Evolutionary conservation across 2,888 invertebrate species (phyloP), one percentile per base, ranked within the genome.

Genomic region (Andrena praecox): DNA sequence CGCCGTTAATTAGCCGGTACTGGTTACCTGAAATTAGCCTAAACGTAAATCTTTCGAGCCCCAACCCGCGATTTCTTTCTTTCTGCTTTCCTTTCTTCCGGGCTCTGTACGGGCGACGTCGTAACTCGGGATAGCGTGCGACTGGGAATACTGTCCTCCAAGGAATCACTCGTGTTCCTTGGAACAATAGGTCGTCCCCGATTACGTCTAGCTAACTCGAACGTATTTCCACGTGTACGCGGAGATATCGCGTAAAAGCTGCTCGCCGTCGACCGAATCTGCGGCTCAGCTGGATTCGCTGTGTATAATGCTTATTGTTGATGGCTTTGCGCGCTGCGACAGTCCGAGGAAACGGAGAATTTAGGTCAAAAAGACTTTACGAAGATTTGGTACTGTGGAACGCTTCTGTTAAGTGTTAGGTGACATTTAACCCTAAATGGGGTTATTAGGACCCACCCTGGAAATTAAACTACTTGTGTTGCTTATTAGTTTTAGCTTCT

Each of bases 131-230:
- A 67, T 69, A 77, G 63, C 78, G 84, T 80, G 80, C 75, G 81
- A 76, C 80, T 70, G 82, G 52, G 82, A 82, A 84, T 82, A 50
- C 82, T 52, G 79, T 78, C 77, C 88, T 76, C 24, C 67, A 66
- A 33, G 50, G 59, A 71, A 84, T 84, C 86, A 70, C 74, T 82
- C 74, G 60, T 75, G 71, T 80, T 75, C 76, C 59, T 50, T n/a
- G 66, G 62, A 88, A 87, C 87, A 88, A 87, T 86, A 77, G 77
- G 35, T 67, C 77, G 80, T 81, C 75, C 83, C 60, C 79, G 81
- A 85, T 85, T 84, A 75, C 75, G 67, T 59, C 71, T 63, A 50
- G 12, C 64, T 59, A 63, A 64, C 60, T 59, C 59, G 63, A 63
- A 77, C 68, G 59, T 52, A 69, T 71, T 71, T 67, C 48, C 42